Evolutionary conservation across 2,797 vertebrate genomes (phyloP).

Genomic region (Tangara arthus): DNA sequence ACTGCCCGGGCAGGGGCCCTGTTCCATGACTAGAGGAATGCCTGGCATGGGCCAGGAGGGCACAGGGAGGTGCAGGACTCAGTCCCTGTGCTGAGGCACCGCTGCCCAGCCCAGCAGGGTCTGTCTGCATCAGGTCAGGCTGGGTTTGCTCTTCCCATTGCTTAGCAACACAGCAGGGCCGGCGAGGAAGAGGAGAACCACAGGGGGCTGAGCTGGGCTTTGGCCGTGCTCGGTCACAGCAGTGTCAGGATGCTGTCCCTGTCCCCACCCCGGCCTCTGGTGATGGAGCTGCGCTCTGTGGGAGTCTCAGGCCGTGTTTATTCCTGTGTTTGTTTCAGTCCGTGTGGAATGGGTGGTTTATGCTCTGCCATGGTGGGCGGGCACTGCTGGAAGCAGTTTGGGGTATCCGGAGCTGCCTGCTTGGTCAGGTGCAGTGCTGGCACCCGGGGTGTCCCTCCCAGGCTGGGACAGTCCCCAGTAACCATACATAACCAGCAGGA

Average conservation of each 20-base stretch:
- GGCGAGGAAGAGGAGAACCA: neutral
- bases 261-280: neutral
- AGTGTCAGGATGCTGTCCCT: neutral
- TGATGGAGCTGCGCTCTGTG: neutral
- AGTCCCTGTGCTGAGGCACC: accelerated
- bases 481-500: accelerated
- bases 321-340: accelerated
- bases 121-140: neutral
- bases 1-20: accelerated
- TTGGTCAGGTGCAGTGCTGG: accelerated
- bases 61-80: accelerated
- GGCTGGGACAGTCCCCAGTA: accelerated
- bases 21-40: accelerated
- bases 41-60: neutral
- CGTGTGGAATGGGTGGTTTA: accelerated
- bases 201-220: accelerated
- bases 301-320: accelerated
- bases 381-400: neutral
- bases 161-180: neutral
- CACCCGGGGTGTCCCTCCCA: accelerated
- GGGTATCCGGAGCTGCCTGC: neutral
- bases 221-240: neutral
- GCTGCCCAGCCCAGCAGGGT: neutral
- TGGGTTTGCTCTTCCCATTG: neutral
- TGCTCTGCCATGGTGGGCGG: accelerated